These are phyloP conservation scores for Huso huso DNA, from an alignment of 2,797 vertebrate species.

Conservation along the genomic window DNA sequence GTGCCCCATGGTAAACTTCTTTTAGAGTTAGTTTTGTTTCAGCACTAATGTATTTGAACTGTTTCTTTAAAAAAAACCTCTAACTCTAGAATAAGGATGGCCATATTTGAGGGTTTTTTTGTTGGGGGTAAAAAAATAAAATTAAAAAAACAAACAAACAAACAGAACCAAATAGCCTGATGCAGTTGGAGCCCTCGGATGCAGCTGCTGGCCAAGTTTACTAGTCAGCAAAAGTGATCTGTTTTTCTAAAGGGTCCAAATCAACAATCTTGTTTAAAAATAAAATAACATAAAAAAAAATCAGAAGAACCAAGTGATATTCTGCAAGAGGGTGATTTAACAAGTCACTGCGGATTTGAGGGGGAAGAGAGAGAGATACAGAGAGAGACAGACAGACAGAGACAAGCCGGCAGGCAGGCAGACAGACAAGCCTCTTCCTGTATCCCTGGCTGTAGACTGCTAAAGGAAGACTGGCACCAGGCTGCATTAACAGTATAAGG, in stretches of 20 bases:
- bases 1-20: too few relatives aligned
- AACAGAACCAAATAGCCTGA: not conserved
- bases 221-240: too few relatives aligned
- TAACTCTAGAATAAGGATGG: too few relatives aligned
- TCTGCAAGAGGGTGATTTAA: slow-evolving; percentile 6
- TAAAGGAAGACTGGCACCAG: slow-evolving; percentile 47
- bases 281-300: not conserved
- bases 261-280: not conserved
- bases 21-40: too few relatives aligned
- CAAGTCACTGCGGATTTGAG: not conserved
- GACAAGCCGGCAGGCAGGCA: slow-evolving; percentile 31
- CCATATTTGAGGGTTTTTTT: too few relatives aligned
- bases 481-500: slow-evolving; percentile 24
- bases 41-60: too few relatives aligned
- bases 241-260: not conserved
- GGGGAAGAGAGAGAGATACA: slow-evolving; percentile 6
- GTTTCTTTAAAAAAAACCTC: too few relatives aligned
- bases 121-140: too few relatives aligned
- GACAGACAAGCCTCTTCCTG: slow-evolving; percentile 37
- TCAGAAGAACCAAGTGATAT: not conserved
- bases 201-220: not conserved
- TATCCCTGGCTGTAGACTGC: slow-evolving; percentile 45
- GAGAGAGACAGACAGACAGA: slow-evolving; percentile 23
- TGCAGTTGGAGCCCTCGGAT: not conserved
- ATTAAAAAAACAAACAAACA: too few relatives aligned